Evolutionary conservation across 2,888 invertebrate species (phyloP).

Genomic region (Drosophila formosana): DNA sequence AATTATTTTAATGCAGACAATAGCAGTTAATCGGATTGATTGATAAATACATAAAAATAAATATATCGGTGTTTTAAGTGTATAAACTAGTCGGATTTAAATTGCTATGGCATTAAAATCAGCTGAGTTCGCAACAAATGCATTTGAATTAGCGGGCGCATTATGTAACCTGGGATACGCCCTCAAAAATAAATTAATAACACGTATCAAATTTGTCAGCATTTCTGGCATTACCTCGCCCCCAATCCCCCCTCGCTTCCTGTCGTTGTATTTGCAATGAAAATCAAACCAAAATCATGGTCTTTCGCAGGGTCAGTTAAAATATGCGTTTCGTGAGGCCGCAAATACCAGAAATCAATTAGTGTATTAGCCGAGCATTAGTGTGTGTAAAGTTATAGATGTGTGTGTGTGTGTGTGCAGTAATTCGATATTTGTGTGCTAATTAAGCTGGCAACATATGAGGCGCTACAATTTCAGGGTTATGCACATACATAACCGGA

Average conservation of each 20-base stretch:
- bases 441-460: slow-evolving; percentile 54
- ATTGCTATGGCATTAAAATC: slow-evolving; percentile 8
- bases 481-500: not conserved
- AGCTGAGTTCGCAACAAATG: slow-evolving; percentile 22
- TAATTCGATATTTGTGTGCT: slow-evolving; percentile 45
- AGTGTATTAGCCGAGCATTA: slow-evolving; percentile 26
- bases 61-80: no score
- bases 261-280: slow-evolving; percentile 27
- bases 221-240: slow-evolving; percentile 1
- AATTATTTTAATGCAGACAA: no score
- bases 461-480: slow-evolving; percentile 13
- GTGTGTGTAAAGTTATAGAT: not conserved
- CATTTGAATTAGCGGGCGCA: slow-evolving; percentile 19
- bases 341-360: slow-evolving; percentile 61
- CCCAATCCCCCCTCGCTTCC: no score
- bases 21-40: no score
- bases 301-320: slow-evolving; percentile 19
- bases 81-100: no score
- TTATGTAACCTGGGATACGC: slow-evolving; percentile 1
- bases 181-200: slow-evolving; percentile 40
- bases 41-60: no score
- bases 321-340: slow-evolving; percentile 39
- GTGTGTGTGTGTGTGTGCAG: slow-evolving; percentile 21
- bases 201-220: slow-evolving; percentile 30
- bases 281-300: slow-evolving; percentile 36